Percentiles rank a stretch among this genome's conserved stretches.
These are phyloP conservation scores for Otus sunia DNA, from an alignment of 2,113 vertebrate genomes.

Conservation along the genomic window DNA sequence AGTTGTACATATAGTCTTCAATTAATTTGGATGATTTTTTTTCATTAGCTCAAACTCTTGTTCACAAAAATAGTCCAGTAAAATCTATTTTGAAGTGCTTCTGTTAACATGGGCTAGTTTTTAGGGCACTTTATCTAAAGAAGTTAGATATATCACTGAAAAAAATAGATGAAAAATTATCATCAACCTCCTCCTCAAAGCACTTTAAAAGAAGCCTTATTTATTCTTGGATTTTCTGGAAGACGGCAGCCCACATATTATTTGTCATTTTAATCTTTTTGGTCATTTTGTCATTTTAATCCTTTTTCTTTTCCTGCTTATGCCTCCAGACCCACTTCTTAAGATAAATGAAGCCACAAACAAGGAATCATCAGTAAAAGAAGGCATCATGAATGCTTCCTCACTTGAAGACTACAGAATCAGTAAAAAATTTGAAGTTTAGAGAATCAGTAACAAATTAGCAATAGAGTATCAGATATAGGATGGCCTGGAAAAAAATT, in stretches of 20 bases:
- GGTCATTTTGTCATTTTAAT: conserved; percentile 60
- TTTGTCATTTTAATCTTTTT: conserved; percentile 71
- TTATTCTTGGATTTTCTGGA: conserved; percentile 66
- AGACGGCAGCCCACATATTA: conserved; percentile 62
- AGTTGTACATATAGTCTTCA: background rate
- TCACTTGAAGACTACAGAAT: background rate
- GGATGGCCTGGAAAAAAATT: background rate
- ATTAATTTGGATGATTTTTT: background rate
- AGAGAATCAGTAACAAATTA: background rate
- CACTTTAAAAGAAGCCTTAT: conserved; percentile 62
- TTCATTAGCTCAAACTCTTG: background rate
- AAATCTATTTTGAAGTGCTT: background rate
- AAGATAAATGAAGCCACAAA: background rate
- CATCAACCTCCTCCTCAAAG: conserved; percentile 59
- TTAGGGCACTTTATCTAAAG: background rate
- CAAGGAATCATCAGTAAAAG: background rate
- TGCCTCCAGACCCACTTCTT: background rate
- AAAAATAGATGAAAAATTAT: conserved; percentile 50
- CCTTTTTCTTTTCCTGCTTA: conserved; percentile 36
- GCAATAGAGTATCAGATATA: background rate
- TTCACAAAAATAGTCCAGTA: background rate
- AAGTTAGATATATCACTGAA: conserved; percentile 27
- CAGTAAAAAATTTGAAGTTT: background rate
- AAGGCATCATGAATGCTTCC: background rate
- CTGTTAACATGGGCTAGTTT: background rate